phyloP scores from a whole-genome alignment of 2,888 invertebrate genomes.

The Acrobasis consociella region DNA sequence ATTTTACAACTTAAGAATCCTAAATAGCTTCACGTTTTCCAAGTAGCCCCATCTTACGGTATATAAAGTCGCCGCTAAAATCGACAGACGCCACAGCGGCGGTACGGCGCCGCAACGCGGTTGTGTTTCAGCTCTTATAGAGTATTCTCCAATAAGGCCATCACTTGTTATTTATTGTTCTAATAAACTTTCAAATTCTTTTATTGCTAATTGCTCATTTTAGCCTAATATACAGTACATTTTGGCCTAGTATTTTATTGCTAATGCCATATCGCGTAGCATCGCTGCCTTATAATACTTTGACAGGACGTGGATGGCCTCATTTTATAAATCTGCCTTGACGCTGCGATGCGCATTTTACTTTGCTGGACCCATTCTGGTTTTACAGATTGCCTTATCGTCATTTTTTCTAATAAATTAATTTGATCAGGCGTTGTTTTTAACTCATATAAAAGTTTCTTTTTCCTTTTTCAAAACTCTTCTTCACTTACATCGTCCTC shows the following conservation, averaged over 20 bases:
- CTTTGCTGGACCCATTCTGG: slow-evolving; percentile 26
- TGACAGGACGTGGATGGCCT: slow-evolving; percentile 27
- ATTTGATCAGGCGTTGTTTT: background rate
- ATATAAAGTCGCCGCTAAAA: too few species aligned
- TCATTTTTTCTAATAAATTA: slow-evolving; percentile 18
- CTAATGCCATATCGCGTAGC: slow-evolving; percentile 27
- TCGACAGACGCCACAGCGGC: too few species aligned
- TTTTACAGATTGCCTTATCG: slow-evolving; percentile 23
- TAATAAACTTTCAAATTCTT: slow-evolving; percentile 20
- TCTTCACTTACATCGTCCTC: background rate
- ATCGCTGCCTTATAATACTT: slow-evolving; percentile 25
- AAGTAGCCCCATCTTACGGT: too few species aligned
- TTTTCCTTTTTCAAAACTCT: background rate
- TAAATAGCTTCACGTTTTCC: too few species aligned
- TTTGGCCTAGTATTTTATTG: too few species aligned
- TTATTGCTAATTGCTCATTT: slow-evolving; percentile 24
- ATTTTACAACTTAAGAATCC: too few species aligned
- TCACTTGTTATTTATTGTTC: background rate
- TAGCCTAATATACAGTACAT: too few species aligned
- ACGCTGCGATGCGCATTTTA: slow-evolving; percentile 27
- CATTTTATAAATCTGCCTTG: slow-evolving; percentile 28
- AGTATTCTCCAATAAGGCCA: too few species aligned
- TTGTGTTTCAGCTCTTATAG: too few species aligned
- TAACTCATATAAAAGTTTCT: too few species aligned
- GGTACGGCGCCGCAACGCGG: too few species aligned